A percentile compares a stretch with the other conserved stretches of the same genome.
phyloP scores from a whole-genome alignment of 2,888 invertebrate species.

The Phrixothrix hirtus region DNA sequence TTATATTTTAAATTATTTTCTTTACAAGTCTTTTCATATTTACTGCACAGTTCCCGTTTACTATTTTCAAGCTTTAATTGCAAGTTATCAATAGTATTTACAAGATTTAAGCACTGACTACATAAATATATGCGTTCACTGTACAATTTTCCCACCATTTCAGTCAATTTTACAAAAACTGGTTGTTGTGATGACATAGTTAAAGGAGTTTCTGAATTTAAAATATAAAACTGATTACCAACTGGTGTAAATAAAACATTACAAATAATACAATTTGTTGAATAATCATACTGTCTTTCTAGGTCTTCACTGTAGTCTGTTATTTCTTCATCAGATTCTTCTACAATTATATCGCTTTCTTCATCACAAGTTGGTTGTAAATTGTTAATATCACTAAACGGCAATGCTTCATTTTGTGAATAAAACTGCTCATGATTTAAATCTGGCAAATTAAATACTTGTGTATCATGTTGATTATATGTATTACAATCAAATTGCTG shows the following conservation, averaged over 20 bases:
- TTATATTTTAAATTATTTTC: conserved; percentile 32
- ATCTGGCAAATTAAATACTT: conserved; percentile 12
- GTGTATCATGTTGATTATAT: background rate
- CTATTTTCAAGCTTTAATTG: conserved; percentile 49
- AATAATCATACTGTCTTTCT: conserved; percentile 34
- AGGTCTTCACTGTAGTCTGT: conserved; percentile 45
- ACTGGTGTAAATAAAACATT: conserved; percentile 47
- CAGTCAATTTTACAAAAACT: conserved; percentile 45
- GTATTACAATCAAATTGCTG: background rate
- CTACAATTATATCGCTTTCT: conserved; percentile 54
- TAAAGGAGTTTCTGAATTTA: conserved; percentile 49
- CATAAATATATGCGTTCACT: conserved; percentile 47
- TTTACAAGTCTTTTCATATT: conserved; percentile 44
- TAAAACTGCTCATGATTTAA: conserved; percentile 21
- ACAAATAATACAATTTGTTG: conserved; percentile 50
- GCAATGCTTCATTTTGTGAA: conserved; percentile 12
- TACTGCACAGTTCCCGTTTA: conserved; percentile 45
- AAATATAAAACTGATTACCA: conserved; percentile 51
- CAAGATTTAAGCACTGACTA: conserved; percentile 51
- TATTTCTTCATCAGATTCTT: conserved; percentile 51
- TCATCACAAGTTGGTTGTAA: conserved; percentile 43
- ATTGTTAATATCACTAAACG: conserved; percentile 29
- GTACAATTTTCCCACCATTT: conserved; percentile 41
- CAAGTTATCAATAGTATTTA: conserved; percentile 54
- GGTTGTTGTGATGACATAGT: conserved; percentile 53